phyloP scores from a whole-genome alignment of 2,797 vertebrate genomes.

The Denticeps clupeoides region DNA sequence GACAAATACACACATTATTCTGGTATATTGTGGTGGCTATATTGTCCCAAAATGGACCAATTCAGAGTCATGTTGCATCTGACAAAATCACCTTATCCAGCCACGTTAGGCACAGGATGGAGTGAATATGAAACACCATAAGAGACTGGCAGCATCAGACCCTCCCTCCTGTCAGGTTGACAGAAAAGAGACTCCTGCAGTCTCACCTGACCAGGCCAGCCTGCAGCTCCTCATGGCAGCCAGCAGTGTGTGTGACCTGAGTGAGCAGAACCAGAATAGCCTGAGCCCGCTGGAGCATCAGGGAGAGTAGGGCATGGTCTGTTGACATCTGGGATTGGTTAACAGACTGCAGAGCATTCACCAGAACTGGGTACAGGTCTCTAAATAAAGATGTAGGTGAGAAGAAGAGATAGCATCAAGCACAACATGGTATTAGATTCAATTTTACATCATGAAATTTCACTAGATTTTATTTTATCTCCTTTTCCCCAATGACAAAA shows the following conservation, averaged over 20 bases:
- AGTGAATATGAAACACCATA: too few species aligned
- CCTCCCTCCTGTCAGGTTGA: neutral
- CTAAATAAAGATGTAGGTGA: slow-evolving; percentile 40
- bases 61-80: too few species aligned
- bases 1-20: too few species aligned
- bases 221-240: slow-evolving; percentile 64
- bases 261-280: slow-evolving; percentile 75
- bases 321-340: slow-evolving; percentile 38
- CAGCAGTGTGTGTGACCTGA: slow-evolving; percentile 73
- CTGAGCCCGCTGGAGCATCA: slow-evolving; percentile 60
- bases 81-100: too few species aligned
- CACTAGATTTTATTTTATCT: too few species aligned
- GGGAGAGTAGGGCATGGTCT: slow-evolving; percentile 30
- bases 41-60: too few species aligned
- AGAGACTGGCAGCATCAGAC: neutral
- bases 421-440: too few species aligned
- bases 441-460: too few species aligned
- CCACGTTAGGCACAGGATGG: too few species aligned
- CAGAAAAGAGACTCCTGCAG: neutral
- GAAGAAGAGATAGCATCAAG: neutral
- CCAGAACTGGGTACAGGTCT: slow-evolving; percentile 81
- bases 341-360: slow-evolving; percentile 66
- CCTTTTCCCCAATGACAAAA: too few species aligned
- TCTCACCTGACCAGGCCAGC: slow-evolving; percentile 48
- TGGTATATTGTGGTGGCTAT: too few species aligned